These are phyloP conservation scores for Lophotriccus pileatus DNA, from an alignment of 2,797 vertebrate species.

Conservation along the genomic window DNA sequence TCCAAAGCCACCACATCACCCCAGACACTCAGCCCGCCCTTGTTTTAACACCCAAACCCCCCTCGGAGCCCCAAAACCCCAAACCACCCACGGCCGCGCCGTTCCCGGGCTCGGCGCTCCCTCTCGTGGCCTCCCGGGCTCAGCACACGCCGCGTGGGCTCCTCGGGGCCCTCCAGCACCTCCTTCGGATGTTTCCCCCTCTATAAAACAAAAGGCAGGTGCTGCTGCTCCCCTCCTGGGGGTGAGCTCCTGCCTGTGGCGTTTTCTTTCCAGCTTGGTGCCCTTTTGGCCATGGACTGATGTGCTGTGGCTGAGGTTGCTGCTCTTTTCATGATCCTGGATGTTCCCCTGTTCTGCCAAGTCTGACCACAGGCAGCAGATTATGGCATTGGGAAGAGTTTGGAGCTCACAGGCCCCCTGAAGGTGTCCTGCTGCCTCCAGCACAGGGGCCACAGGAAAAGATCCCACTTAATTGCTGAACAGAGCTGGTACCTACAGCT, in stretches of 20 bases:
- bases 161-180: fast-evolving
- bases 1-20: background rate
- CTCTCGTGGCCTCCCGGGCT: background rate
- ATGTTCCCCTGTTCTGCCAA: background rate
- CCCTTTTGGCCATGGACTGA: background rate
- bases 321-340: background rate
- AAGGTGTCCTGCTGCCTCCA: background rate
- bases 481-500: background rate
- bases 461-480: background rate
- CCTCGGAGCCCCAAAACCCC: background rate
- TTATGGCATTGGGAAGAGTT: background rate
- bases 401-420: background rate
- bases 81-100: background rate
- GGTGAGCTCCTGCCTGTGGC: background rate
- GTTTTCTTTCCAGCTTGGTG: background rate
- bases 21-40: fast-evolving
- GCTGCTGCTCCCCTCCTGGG: fast-evolving
- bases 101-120: constrained; percentile 8
- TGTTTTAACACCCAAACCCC: fast-evolving
- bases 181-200: fast-evolving
- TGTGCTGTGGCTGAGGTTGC: background rate
- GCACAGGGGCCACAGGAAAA: background rate
- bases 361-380: background rate
- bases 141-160: background rate
- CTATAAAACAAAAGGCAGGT: fast-evolving